Conservation (phyloP, 2,797 vertebrate genomes). For the Gambelia wislizenii region DNA sequence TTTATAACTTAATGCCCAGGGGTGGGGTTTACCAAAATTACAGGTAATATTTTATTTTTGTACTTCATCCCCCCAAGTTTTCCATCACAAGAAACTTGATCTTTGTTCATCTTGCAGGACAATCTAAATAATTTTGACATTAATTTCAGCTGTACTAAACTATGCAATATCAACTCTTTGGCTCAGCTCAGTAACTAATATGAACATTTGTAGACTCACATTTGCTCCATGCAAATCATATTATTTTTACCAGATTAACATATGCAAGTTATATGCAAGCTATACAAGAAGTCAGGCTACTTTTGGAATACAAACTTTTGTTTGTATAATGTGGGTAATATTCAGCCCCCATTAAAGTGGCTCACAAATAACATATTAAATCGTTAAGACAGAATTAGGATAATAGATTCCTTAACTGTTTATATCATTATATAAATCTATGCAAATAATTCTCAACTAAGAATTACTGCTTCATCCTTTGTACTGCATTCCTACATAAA, state of each 20-base stretch:
- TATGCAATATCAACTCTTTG: conserved; percentile 38
- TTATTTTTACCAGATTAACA: conserved; percentile 70
- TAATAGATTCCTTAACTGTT: background rate
- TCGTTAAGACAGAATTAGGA: background rate
- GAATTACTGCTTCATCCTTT: background rate
- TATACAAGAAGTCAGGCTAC: conserved; percentile 4
- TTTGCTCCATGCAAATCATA: conserved; percentile 57
- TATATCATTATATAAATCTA: background rate
- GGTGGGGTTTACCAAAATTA: too few relatives aligned
- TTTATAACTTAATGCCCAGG: too few relatives aligned
- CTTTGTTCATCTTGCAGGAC: conserved; percentile 23
- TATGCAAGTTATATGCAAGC: conserved; percentile 36
- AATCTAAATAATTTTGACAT: conserved; percentile 51
- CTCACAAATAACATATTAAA: conserved; percentile 1
- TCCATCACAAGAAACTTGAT: conserved; percentile 52
- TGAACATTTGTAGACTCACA: conserved; percentile 47
- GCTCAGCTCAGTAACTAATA: conserved; percentile 36
- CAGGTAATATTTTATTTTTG: too few relatives aligned
- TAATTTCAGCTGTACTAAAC: conserved; percentile 41
- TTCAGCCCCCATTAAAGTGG: conserved; percentile 41
- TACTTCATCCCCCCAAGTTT: conserved; percentile 10
- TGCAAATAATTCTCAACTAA: background rate
- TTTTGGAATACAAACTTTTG: conserved; percentile 48
- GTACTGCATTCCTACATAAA: background rate
- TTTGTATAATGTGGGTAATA: conserved; percentile 49